These are phyloP conservation scores for Cairina moschata DNA, from an alignment of 2,113 vertebrate species.

Conservation along the genomic window DNA sequence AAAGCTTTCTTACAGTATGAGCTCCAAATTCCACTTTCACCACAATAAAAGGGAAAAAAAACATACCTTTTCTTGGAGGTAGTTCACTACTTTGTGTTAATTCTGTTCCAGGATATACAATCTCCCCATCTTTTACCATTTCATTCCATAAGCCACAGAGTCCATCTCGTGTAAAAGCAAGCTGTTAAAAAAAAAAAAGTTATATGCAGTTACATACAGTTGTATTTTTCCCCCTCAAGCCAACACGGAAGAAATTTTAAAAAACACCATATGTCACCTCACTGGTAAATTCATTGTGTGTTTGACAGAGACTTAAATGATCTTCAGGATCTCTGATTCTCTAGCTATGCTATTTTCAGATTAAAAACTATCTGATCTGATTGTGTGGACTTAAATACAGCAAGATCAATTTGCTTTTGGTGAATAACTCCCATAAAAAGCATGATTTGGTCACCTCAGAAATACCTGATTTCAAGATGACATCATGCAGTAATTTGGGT, in stretches of 20 bases:
- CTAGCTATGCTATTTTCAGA: background rate
- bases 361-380: background rate
- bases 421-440: background rate
- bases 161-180: slow-evolving; percentile 94
- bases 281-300: background rate
- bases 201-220: background rate
- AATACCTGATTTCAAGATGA: background rate
- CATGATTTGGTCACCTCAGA: background rate
- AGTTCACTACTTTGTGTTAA: slow-evolving; percentile 83
- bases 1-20: background rate
- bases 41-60: background rate
- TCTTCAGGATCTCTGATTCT: background rate
- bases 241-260: background rate
- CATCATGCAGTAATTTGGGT: background rate
- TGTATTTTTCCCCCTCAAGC: background rate
- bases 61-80: slow-evolving; percentile 80
- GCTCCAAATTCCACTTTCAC: background rate
- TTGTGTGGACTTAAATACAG: background rate
- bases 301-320: background rate
- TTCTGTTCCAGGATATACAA: slow-evolving; percentile 89
- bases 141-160: slow-evolving; percentile 98
- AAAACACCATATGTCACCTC: background rate
- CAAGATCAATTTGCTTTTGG: background rate
- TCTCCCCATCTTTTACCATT: slow-evolving; percentile 99
- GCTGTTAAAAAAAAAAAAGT: slow-evolving; percentile 76